Evolutionary conservation across 1,140 invertebrate species (phyloP), one percentile per base, ranked within the genome.

Genomic region (Meloidogyne floridensis): DNA sequence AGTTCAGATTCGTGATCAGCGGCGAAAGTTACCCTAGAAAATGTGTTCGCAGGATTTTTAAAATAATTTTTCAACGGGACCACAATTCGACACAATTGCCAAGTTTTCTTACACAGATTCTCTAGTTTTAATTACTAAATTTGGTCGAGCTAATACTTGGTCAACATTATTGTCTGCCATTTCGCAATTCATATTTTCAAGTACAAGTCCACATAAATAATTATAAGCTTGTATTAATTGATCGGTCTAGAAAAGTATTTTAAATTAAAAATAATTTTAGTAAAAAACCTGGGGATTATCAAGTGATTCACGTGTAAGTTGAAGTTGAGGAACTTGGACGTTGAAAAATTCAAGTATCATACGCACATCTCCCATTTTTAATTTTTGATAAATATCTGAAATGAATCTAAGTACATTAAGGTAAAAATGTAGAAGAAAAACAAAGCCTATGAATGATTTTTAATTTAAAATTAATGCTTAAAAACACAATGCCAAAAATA

Each of bases 311-410:
- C 20, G 32, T 11, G 4, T 73, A 65, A 82, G 18, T 13, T 59
- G 54, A 43, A 82, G 59, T n/a, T 82, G 13, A 11, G 80, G 47
- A 43, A 72, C 81, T 15, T 82, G 81, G 4, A 11, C 8, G 6
- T 13, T 56, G 59, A 82, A 82, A 69, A 82, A 82, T 10, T 82
- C 81, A 18, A 80, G 13, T 47, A 82, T 82, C 9, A 82, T 13
- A 13, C 53, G 51, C 13, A 53, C 18, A 10, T 82, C 77, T 7
- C 18, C 56, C 69, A 69, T 72, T 18, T 20, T 15, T n/a, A 56
- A 42, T 77, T 77, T 76, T 75, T 20, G 74, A 18, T 71, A 11
- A 42, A 42, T 11, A 11, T 13, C 43, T 47, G 11, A 72, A 72
- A 72, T 1, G 0, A 5, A 47, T 47, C 47, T 47, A 1, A 8